Evolutionary conservation across 37 sponge, comb jelly and placozoan species (phyloP), one percentile per base, ranked within the genome.

Genomic region (Hormiphora californensis): DNA sequence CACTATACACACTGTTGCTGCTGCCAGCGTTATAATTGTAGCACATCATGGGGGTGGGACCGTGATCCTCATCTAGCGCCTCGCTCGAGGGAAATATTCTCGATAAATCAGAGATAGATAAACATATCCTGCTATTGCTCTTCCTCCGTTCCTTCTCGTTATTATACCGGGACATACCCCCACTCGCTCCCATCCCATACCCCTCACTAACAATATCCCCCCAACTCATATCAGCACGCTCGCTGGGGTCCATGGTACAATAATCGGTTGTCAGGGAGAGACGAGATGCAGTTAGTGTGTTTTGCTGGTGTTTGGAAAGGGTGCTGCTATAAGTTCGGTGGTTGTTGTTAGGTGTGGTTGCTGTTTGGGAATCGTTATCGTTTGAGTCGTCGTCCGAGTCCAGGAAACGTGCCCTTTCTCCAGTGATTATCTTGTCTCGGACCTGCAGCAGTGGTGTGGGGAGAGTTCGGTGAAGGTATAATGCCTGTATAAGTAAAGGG

Each of bases 91-190:
- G 67, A 39, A 65, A 65, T 27, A 65, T 65, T 7, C 36, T 3
- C 3, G 67, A 65, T 28, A 65, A 65, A 39, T 65, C 67, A 4
- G 67, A 65, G 37, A 65, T 36, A 2, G 67, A 65, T 15, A 65
- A 39, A 31, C 67, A 65, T 7, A 65, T 65, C 67, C 67, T 27
- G 17, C 67, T 65, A 39, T 17, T 31, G 32, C 1, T 4, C 11
- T 27, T 5, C 11, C 62, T 59, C 27, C 5, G n/a, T 7, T 5
- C 7, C 25, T 22, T 21, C 25, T 59, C 22, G 27, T 17, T 17
- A 22, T 11, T 25, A 7, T 22, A 7, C 31, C 37, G 38, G 8
- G 34, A 39, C 5, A 3, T 32, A 39, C 8, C 15, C 1, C 35
- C 38, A 39, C 3, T 5, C 4, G 35, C 35, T 19, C 37, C 67